phyloP scores from a whole-genome alignment of 2,113 vertebrate genomes.

The Castor canadensis region DNA sequence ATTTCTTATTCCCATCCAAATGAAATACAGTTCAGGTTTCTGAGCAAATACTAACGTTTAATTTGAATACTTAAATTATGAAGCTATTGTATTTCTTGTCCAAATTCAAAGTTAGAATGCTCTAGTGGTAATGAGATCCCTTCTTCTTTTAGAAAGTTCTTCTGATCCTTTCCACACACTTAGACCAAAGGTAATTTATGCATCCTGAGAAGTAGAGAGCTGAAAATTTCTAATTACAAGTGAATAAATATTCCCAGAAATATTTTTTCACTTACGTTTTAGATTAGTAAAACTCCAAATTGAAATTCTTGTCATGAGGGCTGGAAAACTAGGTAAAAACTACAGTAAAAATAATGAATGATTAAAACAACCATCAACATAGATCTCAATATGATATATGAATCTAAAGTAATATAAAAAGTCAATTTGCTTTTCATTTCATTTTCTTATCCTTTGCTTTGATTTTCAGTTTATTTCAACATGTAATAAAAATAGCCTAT shows the following conservation, averaged over 20 bases:
- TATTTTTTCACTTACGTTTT: not conserved
- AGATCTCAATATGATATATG: not conserved
- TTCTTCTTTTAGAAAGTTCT: not conserved
- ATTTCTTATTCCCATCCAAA: not conserved
- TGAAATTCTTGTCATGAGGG: not conserved
- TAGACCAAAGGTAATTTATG: not conserved
- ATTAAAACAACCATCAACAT: not conserved
- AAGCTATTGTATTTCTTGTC: not conserved
- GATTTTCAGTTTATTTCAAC: not conserved
- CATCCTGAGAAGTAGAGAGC: not conserved
- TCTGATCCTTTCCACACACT: not conserved
- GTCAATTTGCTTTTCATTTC: not conserved
- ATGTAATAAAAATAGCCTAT: not conserved
- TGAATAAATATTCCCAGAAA: not conserved
- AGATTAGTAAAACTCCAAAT: not conserved
- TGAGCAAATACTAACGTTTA: constrained; percentile 60
- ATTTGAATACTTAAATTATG: not conserved
- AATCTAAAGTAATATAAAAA: not conserved
- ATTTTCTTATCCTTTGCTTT: not conserved
- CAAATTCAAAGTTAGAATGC: not conserved
- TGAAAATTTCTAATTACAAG: not conserved
- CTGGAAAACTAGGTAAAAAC: not conserved
- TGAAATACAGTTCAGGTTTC: not conserved
- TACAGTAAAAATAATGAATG: not conserved
- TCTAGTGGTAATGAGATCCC: not conserved